These are phyloP conservation scores for Lethenteron camtschaticum DNA, from an alignment of 2,113 vertebrate species.

Conservation along the genomic window DNA sequence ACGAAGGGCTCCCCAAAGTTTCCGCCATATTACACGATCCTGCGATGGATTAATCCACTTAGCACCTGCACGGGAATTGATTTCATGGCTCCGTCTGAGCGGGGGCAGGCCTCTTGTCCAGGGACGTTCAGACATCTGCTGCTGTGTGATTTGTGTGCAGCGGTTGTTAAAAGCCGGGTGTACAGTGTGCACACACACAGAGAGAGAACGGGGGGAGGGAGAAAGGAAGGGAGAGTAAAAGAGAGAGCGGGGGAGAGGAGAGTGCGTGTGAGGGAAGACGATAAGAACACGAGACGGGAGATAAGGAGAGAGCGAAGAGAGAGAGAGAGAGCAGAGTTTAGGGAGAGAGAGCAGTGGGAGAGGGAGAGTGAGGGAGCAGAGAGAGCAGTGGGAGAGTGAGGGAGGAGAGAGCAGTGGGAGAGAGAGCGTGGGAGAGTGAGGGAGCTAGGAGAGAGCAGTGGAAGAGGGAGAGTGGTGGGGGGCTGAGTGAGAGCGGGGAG, in stretches of 20 bases:
- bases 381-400: neutral
- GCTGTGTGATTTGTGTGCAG: too few relatives aligned
- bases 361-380: neutral
- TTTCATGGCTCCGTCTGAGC: too few relatives aligned
- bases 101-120: too few relatives aligned
- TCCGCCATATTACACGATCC: too few relatives aligned
- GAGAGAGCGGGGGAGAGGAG: neutral
- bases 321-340: neutral
- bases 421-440: neutral
- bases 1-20: too few relatives aligned
- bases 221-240: neutral
- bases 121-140: too few relatives aligned
- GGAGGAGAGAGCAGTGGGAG: neutral
- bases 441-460: neutral
- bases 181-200: too few relatives aligned
- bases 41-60: too few relatives aligned
- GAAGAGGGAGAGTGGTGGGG: neutral
- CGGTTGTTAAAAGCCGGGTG: too few relatives aligned
- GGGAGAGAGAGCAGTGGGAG: neutral
- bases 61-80: too few relatives aligned
- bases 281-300: neutral
- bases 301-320: neutral
- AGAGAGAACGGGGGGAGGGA: neutral
- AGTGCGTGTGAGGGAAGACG: neutral
- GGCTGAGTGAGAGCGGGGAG: neutral